phyloP scores from a whole-genome alignment of 1,140 invertebrate genomes.

The Schlechtendalia chinensis region DNA sequence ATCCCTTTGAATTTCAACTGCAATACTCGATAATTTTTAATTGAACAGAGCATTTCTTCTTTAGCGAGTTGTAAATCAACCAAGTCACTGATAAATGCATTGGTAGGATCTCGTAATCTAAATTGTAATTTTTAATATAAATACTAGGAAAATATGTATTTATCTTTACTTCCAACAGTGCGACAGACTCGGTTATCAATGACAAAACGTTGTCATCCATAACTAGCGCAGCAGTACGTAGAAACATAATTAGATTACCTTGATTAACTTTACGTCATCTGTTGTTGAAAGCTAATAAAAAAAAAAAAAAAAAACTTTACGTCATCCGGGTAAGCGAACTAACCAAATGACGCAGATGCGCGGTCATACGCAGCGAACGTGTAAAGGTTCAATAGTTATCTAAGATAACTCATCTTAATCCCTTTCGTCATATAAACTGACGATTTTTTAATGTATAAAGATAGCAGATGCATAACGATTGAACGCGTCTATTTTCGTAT shows the following conservation, averaged over 20 bases:
- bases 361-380: too few relatives aligned
- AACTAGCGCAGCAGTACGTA: neutral
- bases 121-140: too few relatives aligned
- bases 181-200: neutral
- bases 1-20: too few relatives aligned
- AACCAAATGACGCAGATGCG: too few relatives aligned
- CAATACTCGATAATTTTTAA: neutral
- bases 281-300: too few relatives aligned
- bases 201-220: neutral
- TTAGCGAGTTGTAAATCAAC: neutral
- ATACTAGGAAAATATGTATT: constrained; percentile 12
- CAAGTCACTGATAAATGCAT: neutral
- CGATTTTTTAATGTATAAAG: too few relatives aligned
- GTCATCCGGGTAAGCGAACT: too few relatives aligned
- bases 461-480: neutral
- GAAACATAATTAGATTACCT: neutral
- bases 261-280: neutral
- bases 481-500: too few relatives aligned
- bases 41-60: constrained; percentile 9
- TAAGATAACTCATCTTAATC: too few relatives aligned
- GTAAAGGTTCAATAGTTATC: neutral
- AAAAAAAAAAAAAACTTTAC: neutral
- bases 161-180: neutral
- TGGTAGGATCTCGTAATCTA: neutral
- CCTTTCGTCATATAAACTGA: constrained; percentile 2